These are phyloP conservation scores for Bradypodion ventrale DNA, from an alignment of 2,797 vertebrate genomes.

Conservation along the genomic window DNA sequence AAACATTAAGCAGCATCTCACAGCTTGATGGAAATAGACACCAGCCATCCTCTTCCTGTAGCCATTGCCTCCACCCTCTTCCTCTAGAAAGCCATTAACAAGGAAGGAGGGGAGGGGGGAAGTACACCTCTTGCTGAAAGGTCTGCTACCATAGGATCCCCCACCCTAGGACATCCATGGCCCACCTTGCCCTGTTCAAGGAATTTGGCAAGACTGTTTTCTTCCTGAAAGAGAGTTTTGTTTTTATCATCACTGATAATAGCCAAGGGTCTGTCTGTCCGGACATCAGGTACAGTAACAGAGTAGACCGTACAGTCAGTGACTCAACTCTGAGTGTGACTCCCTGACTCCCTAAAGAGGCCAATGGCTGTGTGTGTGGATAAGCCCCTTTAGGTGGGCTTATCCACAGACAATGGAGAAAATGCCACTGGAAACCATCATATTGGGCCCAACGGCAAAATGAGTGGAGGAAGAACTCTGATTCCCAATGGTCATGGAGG, in stretches of 20 bases:
- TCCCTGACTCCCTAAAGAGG: too few species aligned
- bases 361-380: too few species aligned
- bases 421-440: too few species aligned
- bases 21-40: slow-evolving; percentile 29
- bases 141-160: rapidly evolving
- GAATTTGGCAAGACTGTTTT: background rate
- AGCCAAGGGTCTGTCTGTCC: too few species aligned
- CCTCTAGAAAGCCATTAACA: slow-evolving; percentile 5
- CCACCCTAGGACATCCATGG: background rate
- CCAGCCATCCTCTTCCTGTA: background rate
- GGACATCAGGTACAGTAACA: too few species aligned
- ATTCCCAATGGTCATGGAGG: too few species aligned
- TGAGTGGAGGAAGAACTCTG: too few species aligned
- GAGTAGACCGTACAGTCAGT: too few species aligned
- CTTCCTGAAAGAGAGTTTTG: background rate
- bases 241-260: slow-evolving; percentile 1
- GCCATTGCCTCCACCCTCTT: slow-evolving; percentile 19
- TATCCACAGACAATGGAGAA: too few species aligned
- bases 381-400: too few species aligned
- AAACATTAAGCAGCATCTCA: slow-evolving; percentile 39
- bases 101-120: slow-evolving; percentile 14
- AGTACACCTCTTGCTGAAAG: rapidly evolving
- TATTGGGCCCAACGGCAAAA: too few species aligned
- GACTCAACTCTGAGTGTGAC: too few species aligned
- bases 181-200: background rate